These are phyloP conservation scores for Coelinius sp. DNA, from an alignment of 2,888 invertebrate genomes.

Conservation along the genomic window DNA sequence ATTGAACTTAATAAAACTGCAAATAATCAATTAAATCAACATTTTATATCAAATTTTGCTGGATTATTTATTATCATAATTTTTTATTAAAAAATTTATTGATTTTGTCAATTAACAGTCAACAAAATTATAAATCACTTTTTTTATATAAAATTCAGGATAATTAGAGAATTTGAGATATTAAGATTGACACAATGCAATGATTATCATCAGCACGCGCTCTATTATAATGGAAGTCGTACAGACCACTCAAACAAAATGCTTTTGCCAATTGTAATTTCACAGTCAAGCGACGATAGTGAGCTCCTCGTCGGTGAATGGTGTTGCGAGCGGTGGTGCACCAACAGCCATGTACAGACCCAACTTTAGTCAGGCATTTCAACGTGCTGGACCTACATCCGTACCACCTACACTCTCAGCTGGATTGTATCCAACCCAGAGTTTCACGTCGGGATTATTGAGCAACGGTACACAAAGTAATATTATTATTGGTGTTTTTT, in stretches of 20 bases:
- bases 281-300: slow-evolving; percentile 77
- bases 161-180: background rate
- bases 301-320: slow-evolving; percentile 70
- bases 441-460: slow-evolving; percentile 69
- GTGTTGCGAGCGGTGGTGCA: slow-evolving; percentile 70
- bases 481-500: slow-evolving; percentile 50
- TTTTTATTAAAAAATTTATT: too few relatives aligned
- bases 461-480: slow-evolving; percentile 72
- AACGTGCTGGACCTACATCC: slow-evolving; percentile 73
- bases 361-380: slow-evolving; percentile 81
- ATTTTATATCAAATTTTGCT: too few relatives aligned
- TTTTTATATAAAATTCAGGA: background rate
- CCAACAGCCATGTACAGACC: slow-evolving; percentile 80
- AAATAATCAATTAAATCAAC: too few relatives aligned
- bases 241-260: background rate
- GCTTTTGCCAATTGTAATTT: slow-evolving; percentile 46
- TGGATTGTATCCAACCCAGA: slow-evolving; percentile 72
- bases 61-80: too few relatives aligned
- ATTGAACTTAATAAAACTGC: too few relatives aligned
- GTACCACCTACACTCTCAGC: slow-evolving; percentile 68
- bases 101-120: too few relatives aligned
- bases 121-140: too few relatives aligned
- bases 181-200: background rate
- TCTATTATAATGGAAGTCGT: background rate
- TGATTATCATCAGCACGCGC: slow-evolving; percentile 6